These are phyloP conservation scores for Rhinogobius similis DNA, from an alignment of 2,113 vertebrate genomes.

Conservation along the genomic window DNA sequence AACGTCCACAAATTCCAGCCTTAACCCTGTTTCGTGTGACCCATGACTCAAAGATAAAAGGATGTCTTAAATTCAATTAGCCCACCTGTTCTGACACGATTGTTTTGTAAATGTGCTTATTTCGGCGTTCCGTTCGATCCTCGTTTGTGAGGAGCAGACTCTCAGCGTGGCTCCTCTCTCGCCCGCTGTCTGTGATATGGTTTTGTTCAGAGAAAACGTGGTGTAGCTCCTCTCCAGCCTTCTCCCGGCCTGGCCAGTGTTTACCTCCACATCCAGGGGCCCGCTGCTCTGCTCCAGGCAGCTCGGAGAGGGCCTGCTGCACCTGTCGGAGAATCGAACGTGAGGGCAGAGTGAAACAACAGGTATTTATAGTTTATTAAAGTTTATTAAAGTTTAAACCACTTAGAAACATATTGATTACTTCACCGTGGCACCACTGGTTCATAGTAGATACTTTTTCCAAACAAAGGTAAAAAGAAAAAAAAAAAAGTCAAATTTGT, in stretches of 20 bases:
- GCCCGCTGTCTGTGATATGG: conserved; percentile 53
- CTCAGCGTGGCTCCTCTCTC: conserved; percentile 53
- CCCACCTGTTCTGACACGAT: background rate
- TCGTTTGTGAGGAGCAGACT: conserved; percentile 55
- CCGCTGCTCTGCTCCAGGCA: background rate
- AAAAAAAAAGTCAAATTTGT: no score
- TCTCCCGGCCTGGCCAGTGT: background rate
- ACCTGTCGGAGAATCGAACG: background rate
- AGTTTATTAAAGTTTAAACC: background rate
- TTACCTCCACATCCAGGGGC: conserved; percentile 9
- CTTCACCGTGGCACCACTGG: background rate
- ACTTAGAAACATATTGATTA: no score
- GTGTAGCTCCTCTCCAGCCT: conserved; percentile 24
- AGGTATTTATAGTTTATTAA: background rate
- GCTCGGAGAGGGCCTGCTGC: background rate
- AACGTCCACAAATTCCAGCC: no score
- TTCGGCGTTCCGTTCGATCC: conserved; percentile 56
- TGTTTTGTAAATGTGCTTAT: background rate
- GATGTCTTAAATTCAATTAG: background rate
- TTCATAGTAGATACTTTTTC: background rate
- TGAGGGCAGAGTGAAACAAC: background rate
- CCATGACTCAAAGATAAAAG: background rate
- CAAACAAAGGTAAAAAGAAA: no score
- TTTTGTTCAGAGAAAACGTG: conserved; percentile 58
- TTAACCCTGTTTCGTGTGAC: no score